A percentile compares a stretch with the other conserved stretches of the same genome.
phyloP scores from a whole-genome alignment of 2,888 invertebrate genomes.

The Pilophorus perplexus region DNA sequence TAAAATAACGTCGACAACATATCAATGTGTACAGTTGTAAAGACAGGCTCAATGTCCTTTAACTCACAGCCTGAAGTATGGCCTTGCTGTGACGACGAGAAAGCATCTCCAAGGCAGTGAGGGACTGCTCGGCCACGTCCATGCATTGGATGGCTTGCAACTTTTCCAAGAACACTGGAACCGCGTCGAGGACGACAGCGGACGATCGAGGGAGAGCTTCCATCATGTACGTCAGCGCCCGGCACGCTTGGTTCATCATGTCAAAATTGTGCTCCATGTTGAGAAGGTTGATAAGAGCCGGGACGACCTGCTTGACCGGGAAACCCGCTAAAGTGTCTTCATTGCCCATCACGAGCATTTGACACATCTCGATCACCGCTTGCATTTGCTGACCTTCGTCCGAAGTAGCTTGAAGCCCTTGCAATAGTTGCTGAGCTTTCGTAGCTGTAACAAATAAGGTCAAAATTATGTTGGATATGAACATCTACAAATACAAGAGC shows the following conservation, averaged over 20 bases:
- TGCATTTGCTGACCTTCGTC: slow-evolving; percentile 96
- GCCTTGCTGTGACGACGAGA: slow-evolving; percentile 95
- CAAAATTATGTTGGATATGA: too few species aligned
- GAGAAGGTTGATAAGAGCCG: slow-evolving; percentile 85
- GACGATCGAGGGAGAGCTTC: slow-evolving; percentile 96
- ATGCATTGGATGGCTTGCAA: slow-evolving; percentile 97
- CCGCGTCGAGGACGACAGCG: slow-evolving; percentile 92
- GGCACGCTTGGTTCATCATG: slow-evolving; percentile 99
- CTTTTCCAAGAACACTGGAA: slow-evolving; percentile 95
- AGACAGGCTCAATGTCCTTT: too few species aligned
- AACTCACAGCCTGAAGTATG: slow-evolving; percentile 82
- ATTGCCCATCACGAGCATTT: slow-evolving; percentile 97
- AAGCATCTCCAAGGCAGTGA: slow-evolving; percentile 95
- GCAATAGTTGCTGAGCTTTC: slow-evolving; percentile 89
- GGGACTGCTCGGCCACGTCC: slow-evolving; percentile 98
- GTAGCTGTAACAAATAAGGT: slow-evolving; percentile 61
- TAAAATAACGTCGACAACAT: too few species aligned
- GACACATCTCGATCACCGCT: slow-evolving; percentile 97
- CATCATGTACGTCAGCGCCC: slow-evolving; percentile 98
- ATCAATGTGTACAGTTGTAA: too few species aligned
- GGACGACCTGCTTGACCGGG: slow-evolving; percentile 96
- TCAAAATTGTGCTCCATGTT: slow-evolving; percentile 99
- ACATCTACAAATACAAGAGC: too few species aligned
- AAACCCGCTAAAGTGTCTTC: slow-evolving; percentile 98
- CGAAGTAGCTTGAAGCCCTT: slow-evolving; percentile 86